Base-by-base conservation (phyloP, 2,797 vertebrate species). In the Garrulus glandarius region DNA sequence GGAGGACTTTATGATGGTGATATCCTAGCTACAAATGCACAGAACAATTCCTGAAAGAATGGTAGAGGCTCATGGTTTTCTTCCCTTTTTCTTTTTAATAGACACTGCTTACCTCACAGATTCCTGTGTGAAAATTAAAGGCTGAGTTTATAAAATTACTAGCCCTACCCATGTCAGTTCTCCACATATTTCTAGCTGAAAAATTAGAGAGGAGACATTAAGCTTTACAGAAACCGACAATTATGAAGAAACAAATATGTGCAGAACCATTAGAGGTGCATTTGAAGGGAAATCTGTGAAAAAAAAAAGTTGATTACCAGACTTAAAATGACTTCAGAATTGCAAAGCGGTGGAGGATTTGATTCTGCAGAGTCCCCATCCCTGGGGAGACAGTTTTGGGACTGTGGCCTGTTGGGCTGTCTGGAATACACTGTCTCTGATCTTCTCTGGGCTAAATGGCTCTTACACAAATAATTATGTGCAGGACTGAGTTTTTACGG, bases 121-220 rank as follows among this genome's bases (percentile, higher is more conserved):
- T 91, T 91, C 72, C 65, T 91, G 41, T 67, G 34, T 90, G 90
- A 86, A 94, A 97, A 97, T 96, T 94, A 95, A 71, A 95, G 87
- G 13, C 57, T 83, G 55, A 70, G 64, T 92, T 87, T 75, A 87
- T 89, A 83, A 95, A 96, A 97, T 95, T 95, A 90, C 84, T n/a
- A 79, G 39, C 77, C 78, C 78, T 92, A 44, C 76, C 72, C 88
- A 70, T 87, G 88, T 87, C 84, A 95, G 92, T 83, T 92, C 83
- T 91, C 16, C 72, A 75, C 50, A 68, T 92, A 87, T 94, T 92
- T 96, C 64, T 59, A 91, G 46, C 39, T 84, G 72, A 94, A 91
- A 93, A 94, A 96, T 87, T 93, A 93, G 64, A 95, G 79, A 87
- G 84, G 46, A 85, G 79, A 88, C 68, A 94, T 91, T 84, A 90